A percentile compares a stretch with the other conserved stretches of the same genome.
These are phyloP conservation scores for Gavialis gangeticus DNA, from an alignment of 2,113 vertebrate species.

Conservation along the genomic window DNA sequence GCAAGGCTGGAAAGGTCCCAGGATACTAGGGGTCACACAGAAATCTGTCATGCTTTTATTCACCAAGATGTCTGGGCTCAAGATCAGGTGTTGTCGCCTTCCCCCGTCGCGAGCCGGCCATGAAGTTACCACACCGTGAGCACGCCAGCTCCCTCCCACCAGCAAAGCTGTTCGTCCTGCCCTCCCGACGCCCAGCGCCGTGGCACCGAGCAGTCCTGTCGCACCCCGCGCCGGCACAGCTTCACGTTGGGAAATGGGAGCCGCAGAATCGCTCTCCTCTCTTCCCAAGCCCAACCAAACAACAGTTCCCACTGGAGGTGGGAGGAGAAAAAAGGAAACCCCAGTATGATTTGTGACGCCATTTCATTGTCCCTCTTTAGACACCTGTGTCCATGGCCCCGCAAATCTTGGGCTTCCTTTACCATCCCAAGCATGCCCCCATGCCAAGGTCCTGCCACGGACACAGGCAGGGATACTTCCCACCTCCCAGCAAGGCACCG, in stretches of 20 bases:
- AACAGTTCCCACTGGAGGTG: not conserved
- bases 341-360: not conserved
- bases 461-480: not conserved
- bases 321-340: too few relatives aligned
- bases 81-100: too few relatives aligned
- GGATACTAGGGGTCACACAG: too few relatives aligned
- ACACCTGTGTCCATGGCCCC: not conserved
- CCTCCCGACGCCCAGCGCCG: too few relatives aligned
- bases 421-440: not conserved
- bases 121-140: too few relatives aligned
- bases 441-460: not conserved
- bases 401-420: not conserved
- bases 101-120: too few relatives aligned
- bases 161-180: too few relatives aligned
- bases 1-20: too few relatives aligned
- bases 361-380: not conserved
- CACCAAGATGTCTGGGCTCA: too few relatives aligned
- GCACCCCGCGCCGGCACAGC: not conserved
- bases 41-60: too few relatives aligned
- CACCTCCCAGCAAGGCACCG: not conserved
- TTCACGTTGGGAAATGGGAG: not conserved
- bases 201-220: not conserved
- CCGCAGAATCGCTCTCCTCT: not conserved
- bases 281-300: not conserved
- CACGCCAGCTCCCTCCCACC: too few relatives aligned